phyloP scores from a whole-genome alignment of 2,888 invertebrate genomes.

The Spodoptera exigua region DNA sequence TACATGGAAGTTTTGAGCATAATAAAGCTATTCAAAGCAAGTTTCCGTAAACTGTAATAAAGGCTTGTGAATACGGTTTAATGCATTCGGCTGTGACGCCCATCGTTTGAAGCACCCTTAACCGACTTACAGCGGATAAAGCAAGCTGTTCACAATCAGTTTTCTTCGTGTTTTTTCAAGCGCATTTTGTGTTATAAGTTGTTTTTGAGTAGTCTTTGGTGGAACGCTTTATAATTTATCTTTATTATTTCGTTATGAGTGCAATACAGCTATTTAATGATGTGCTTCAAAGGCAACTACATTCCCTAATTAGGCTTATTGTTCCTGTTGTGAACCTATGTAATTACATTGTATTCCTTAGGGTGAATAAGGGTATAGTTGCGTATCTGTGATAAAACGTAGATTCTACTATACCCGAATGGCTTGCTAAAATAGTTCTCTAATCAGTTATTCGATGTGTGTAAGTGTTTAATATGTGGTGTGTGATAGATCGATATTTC shows the following conservation, averaged over 20 bases:
- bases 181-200: conserved; percentile 6
- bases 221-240: conserved; percentile 4
- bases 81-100: conserved; percentile 46
- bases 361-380: neutral
- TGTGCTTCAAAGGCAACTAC: neutral
- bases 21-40: conserved; percentile 41
- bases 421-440: neutral
- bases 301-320: neutral
- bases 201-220: conserved; percentile 3
- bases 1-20: conserved; percentile 24
- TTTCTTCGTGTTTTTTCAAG: conserved; percentile 16
- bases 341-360: conserved; percentile 1
- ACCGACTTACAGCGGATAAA: conserved; percentile 30
- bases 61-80: conserved; percentile 38
- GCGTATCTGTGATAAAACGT: neutral
- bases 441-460: too few species aligned
- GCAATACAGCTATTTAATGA: neutral
- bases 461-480: too few species aligned
- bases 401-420: too few species aligned
- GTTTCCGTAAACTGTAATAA: conserved; percentile 37
- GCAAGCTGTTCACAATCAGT: conserved; percentile 23
- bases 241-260: neutral
- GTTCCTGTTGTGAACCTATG: neutral
- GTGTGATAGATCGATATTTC: too few species aligned
- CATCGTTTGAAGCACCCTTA: conserved; percentile 39